Base-by-base conservation (phyloP, 2,888 invertebrate genomes). In the Nineta flava region DNA sequence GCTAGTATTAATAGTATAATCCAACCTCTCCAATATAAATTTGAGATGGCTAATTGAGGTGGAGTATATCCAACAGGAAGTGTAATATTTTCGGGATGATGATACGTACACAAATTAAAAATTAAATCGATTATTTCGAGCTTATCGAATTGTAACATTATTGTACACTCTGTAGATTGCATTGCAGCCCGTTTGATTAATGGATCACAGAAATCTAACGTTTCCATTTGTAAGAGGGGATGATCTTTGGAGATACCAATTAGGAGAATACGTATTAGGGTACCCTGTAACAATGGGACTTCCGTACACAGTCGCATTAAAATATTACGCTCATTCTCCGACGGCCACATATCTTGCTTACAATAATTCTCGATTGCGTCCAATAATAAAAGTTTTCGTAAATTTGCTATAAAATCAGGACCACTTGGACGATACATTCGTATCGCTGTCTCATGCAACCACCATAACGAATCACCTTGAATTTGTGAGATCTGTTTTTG, bases 1-100 rank as follows among this genome's bases (percentile, higher is more conserved):
- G 88, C 83, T 55, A 96, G 70, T 68, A 94, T 85, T 41, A 92
- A 68, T 56, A 96, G 71, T 60, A 91, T 81, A 38, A 79, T 71
- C 94, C 95, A 95, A 16, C 86, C 85, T 67, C 93, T 93, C 96
- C 96, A 96, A 67, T 94, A 96, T 50, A 87, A 71, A 52, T 83
- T 82, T n/a, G 88, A 82, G 59, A 96, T 92, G 2, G 92, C 94
- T 60, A 96, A 70, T 56, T 82, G 81, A 0, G 95, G 95, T 0
- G 94, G 84, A n/a, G 71, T 74, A 64, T 87, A 87, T 9, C 87
- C 90, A 12, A 77, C 65, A 0, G 96, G 95, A 51, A 95, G 71
- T 4, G 81, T 79, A 58, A 94, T 92, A 61, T 91, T 92, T 58
- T 94, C 94, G 0, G 94, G 94, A 62, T 93, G 87, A 61, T 85